These are phyloP conservation scores for Tringa solitaria DNA, from an alignment of 2,113 vertebrate species.

Conservation along the genomic window DNA sequence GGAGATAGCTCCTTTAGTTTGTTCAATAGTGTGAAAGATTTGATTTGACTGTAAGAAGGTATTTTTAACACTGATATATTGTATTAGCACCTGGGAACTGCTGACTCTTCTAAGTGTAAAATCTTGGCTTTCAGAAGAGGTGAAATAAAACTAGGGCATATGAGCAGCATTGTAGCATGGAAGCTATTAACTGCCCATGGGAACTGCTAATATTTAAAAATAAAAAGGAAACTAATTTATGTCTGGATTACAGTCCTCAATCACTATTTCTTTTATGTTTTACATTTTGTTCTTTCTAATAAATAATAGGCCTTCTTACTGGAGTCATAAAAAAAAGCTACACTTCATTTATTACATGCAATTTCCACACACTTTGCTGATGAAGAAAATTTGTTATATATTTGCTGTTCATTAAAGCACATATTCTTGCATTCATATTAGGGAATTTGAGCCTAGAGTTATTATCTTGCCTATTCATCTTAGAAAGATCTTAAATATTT, in stretches of 20 bases:
- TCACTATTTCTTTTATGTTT: slow-evolving; percentile 3
- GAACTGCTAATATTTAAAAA: slow-evolving; percentile 41
- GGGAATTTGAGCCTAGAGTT: not conserved
- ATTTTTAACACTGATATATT: slow-evolving; percentile 70
- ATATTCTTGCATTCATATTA: not conserved
- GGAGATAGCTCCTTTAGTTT: not conserved
- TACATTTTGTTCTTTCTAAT: slow-evolving; percentile 12
- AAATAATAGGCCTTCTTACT: not conserved
- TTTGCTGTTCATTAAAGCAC: slow-evolving; percentile 25
- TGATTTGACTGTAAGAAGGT: slow-evolving; percentile 41
- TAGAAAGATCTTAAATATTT: slow-evolving; percentile 23
- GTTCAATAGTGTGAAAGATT: slow-evolving; percentile 1
- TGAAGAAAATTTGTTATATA: slow-evolving; percentile 22
- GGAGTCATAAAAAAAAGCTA: not conserved
- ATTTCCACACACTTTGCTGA: slow-evolving; percentile 15
- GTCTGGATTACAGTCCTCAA: not conserved
- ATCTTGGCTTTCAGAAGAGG: slow-evolving; percentile 54
- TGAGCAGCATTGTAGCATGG: slow-evolving; percentile 35
- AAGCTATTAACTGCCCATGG: slow-evolving; percentile 18
- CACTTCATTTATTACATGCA: not conserved
- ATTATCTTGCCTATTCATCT: not conserved
- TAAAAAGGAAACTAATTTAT: slow-evolving; percentile 26
- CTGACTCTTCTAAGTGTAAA: slow-evolving; percentile 65
- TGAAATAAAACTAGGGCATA: slow-evolving; percentile 61
- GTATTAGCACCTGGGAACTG: slow-evolving; percentile 65